Evolutionary conservation across 2,113 vertebrate species (phyloP), one percentile per base, ranked within the genome.

Genomic region (Cryptomyrus ogoouensis): DNA sequence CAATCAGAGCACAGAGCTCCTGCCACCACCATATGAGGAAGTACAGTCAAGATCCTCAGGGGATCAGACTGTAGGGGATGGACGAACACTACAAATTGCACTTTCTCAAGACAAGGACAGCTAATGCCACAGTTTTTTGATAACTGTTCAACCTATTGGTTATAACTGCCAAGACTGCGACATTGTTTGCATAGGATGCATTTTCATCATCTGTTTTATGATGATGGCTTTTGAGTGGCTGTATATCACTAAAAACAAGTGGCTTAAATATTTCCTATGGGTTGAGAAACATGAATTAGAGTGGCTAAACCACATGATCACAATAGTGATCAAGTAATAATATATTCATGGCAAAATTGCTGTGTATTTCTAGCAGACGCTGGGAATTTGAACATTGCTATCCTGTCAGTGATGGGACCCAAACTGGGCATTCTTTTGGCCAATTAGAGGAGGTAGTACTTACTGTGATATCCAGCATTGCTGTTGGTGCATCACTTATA

Each of bases 81-180:
- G 83, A 50, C 92, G 27, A 50, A 92, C 80, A 53, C 93, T 92
- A 7, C 93, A 56, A 3, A 92, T 91, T 9, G 58, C 89, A 74
- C 91, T 94, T 89, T 92, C 94, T 31, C 91, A 91, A 1, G 93
- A 95, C 89, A 96, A 96, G 83, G 94, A 94, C 93, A 90, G 93
- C 56, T 95, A 93, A 46, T 46, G 94, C 49, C 47, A 44, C 15
- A 15, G 19, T 52, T 62, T 50, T 21, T 44, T 42, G n/a, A 35
- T 17, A 56, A 53, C 31, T 42, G 83, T n/a, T 86, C 44, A 62
- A 39, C 17, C 80, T 66, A 24, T 56, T 90, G n/a, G 21, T 56
- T 56, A 50, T 83, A 13, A 74, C 42, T 90, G 83, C 44, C 35
- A 35, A 56, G 56, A 74, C 31, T 15, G 84, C 17, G 84, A 9